These are phyloP conservation scores for Naja naja DNA, from an alignment of 2,113 vertebrate species.

Conservation along the genomic window DNA sequence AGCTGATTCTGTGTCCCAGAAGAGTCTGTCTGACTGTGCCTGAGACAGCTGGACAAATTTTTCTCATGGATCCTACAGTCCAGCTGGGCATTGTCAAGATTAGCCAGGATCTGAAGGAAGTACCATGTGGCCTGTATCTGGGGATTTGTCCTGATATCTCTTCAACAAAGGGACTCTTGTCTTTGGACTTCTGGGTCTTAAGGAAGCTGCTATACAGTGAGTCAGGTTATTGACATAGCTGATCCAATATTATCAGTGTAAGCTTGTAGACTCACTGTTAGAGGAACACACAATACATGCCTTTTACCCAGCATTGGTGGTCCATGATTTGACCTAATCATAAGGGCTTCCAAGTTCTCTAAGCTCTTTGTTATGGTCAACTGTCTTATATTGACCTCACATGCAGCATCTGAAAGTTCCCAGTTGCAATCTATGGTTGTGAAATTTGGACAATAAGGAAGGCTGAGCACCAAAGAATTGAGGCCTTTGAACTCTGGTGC, in stretches of 20 bases:
- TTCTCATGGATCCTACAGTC: neutral
- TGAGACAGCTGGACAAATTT: neutral
- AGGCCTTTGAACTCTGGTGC: no score
- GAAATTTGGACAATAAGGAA: no score
- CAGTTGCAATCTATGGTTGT: no score
- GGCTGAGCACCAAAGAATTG: no score
- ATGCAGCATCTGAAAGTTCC: neutral
- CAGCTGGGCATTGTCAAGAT: neutral
- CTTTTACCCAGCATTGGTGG: neutral
- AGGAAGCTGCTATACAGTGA: neutral
- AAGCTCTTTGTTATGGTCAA: neutral
- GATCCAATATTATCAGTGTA: neutral
- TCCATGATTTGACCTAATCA: neutral
- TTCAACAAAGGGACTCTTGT: neutral
- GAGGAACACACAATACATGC: neutral
- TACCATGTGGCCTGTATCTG: neutral
- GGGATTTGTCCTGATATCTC: neutral
- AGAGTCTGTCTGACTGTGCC: neutral
- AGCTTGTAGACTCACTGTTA: neutral
- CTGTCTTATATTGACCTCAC: neutral
- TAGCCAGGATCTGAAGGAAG: neutral
- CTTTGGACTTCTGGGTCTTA: neutral
- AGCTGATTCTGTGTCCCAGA: neutral
- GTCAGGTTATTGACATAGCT: neutral
- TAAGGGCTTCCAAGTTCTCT: neutral